Base-by-base conservation (phyloP, 1,140 invertebrate species). In the Trinorchestia longiramus region DNA sequence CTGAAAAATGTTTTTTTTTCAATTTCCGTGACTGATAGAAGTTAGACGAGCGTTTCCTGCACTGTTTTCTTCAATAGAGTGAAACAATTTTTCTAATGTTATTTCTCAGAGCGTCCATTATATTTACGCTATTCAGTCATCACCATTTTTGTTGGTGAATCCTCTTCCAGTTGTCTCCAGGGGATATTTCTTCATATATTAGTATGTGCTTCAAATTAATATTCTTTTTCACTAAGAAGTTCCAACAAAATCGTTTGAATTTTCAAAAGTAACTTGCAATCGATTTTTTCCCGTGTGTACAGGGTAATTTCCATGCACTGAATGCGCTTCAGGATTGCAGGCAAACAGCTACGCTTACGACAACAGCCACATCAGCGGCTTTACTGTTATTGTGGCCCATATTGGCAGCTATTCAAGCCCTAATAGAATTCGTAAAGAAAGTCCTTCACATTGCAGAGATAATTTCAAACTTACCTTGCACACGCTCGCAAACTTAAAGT, bases 361-460 rank as follows among this genome's bases (percentile, higher is more conserved):
- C 92, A 45, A 45, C 92, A 94, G 92, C 44, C 92, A 44, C 92
- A 94, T 94, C 92, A 94, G 92, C 92, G 40, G 92, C 92, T 47
- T 94, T 94, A 94, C 92, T 94, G 92, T 94, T 94, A 94, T 94
- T 94, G 92, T 94, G 40, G 6, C 92, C 92, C 92, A 45, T 45
- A 94, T 94, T 47, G 92, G 92, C 43, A 47, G 92, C 92, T 94
- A 94, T 94, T 45, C 41, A 94, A 94, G 36, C 44, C 44, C 92
- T 94, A 94, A 94, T 94, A 94, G 92, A 94, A 94, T 43, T 94
- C 92, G 43, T 94, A 40, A 94, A 94, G 92, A 42, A 94, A 94
- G 44, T 90, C 88, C 43, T 77, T 77, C 62, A 77, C 62, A 77
- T 77, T 77, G 62, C 28, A 77, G 62, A 77, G 62, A 77, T 77